Percentiles rank a stretch among this genome's conserved stretches.
Conservation (phyloP, 2,113 vertebrate species). For the Crotalus horridus region DNA sequence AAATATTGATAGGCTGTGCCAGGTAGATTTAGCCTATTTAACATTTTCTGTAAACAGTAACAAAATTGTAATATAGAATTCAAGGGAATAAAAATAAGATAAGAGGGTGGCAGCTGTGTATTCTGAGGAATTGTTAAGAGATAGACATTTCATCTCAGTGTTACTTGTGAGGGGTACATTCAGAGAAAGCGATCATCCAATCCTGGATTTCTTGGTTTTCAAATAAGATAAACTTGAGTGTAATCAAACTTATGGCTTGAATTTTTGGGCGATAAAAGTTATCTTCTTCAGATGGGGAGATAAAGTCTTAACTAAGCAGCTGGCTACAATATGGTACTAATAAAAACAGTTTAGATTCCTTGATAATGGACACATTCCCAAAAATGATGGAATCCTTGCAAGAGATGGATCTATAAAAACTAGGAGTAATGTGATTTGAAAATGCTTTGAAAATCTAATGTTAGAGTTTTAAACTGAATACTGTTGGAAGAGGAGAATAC, state of each 20-base stretch:
- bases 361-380: background rate
- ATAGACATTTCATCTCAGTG: background rate
- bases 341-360: background rate
- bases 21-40: slow-evolving; percentile 70
- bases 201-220: background rate
- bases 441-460: background rate
- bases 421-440: background rate
- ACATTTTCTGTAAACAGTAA: background rate
- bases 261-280: background rate
- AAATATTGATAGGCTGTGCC: slow-evolving; percentile 96
- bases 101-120: background rate
- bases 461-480: background rate
- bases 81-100: background rate
- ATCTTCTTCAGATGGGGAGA: background rate
- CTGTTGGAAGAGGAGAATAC: background rate
- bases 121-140: background rate
- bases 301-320: background rate
- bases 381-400: background rate
- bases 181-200: background rate
- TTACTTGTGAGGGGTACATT: background rate
- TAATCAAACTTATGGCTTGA: background rate
- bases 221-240: background rate
- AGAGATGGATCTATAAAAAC: background rate
- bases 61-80: background rate
- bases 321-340: background rate